These are phyloP conservation scores for Rhadina sibilatrix DNA, from an alignment of 2,113 vertebrate genomes.

Conservation along the genomic window DNA sequence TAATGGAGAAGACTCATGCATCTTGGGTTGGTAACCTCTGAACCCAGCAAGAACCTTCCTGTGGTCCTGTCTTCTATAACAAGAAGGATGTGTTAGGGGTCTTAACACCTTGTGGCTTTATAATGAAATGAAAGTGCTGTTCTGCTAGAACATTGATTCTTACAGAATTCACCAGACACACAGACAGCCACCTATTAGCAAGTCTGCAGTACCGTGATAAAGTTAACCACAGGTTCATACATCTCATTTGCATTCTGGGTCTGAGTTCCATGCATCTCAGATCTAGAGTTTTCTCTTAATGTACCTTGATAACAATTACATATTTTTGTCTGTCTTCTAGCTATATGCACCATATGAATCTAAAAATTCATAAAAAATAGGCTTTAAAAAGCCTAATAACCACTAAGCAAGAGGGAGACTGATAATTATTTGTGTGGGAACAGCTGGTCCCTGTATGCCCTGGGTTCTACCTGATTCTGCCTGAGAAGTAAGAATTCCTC, in stretches of 20 bases:
- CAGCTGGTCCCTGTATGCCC: rapidly evolving
- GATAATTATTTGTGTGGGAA: background rate
- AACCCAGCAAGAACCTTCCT: background rate
- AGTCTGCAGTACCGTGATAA: background rate
- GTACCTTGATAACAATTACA: background rate
- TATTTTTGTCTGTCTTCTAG: background rate
- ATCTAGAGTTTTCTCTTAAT: background rate
- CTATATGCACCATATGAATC: background rate
- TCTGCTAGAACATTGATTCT: background rate
- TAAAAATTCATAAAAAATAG: no score
- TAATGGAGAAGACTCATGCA: background rate
- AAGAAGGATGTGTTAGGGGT: background rate
- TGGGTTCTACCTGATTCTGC: background rate
- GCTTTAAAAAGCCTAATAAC: background rate
- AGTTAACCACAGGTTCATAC: background rate
- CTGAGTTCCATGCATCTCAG: background rate
- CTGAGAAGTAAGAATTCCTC: background rate
- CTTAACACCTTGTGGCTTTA: background rate
- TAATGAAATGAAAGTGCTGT: background rate
- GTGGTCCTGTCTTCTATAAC: background rate
- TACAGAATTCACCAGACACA: background rate
- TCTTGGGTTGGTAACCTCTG: background rate
- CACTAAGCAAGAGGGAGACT: background rate
- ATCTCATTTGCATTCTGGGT: background rate
- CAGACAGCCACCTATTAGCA: background rate